Conservation (phyloP, 2,888 invertebrate species). For the Pterostichus madidus region DNA sequence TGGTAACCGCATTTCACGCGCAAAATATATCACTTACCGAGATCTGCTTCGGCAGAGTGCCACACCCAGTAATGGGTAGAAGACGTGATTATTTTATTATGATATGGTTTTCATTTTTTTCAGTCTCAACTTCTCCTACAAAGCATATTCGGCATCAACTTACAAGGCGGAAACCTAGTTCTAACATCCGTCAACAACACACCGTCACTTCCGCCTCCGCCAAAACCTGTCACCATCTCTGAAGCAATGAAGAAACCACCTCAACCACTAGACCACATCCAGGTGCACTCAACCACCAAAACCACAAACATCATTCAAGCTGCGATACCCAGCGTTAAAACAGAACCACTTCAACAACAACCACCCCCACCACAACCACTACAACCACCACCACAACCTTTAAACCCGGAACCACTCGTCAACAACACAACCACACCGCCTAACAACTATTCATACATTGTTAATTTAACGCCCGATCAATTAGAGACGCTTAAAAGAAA, state of each 20-base stretch:
- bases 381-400: no score
- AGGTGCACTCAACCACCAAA: slow-evolving; percentile 68
- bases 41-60: no score
- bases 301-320: slow-evolving; percentile 62
- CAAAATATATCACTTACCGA: no score
- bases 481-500: slow-evolving; percentile 76
- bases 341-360: no score
- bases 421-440: slow-evolving; percentile 69
- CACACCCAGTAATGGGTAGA: no score
- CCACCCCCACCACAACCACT: no score
- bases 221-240: slow-evolving; percentile 48
- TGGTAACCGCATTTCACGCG: no score
- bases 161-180: slow-evolving; percentile 61
- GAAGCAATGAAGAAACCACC: slow-evolving; percentile 73
- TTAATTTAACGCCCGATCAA: slow-evolving; percentile 76
- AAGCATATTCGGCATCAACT: slow-evolving; percentile 75
- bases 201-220: slow-evolving; percentile 72
- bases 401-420: slow-evolving; percentile 40
- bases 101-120: no score
- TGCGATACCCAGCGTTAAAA: slow-evolving; percentile 54
- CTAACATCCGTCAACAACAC: slow-evolving; percentile 53
- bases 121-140: slow-evolving; percentile 76
- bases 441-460: slow-evolving; percentile 76
- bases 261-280: slow-evolving; percentile 71
- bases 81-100: no score